Evolutionary conservation across 2,113 vertebrate genomes (phyloP), one percentile per base, ranked within the genome.

Genomic region (Alouatta palliata): DNA sequence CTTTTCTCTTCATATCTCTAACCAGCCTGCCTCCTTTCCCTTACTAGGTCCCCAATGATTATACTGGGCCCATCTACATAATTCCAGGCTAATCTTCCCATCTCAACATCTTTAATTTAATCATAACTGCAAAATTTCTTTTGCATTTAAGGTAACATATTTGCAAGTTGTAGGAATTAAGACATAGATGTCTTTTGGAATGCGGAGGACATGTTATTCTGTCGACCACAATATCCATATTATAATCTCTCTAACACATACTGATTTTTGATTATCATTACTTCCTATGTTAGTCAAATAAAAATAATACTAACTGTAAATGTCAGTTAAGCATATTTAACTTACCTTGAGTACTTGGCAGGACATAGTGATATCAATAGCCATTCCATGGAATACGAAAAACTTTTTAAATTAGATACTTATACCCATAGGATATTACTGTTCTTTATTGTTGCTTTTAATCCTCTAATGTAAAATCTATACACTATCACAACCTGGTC

Each of bases 281-380:
- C 17, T 76, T 76, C 90, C 27, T 43, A 82, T 8, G 82, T 37
- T 9, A 68, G 37, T 81, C 43, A 54, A 70, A 71, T 61, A 37
- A 81, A 70, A 77, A 61, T 23, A 82, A 21, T 45, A 68, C 7
- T 90, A 58, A 86, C 7, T 70, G n/a, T 81, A 17, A 35, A 85
- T 61, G 14, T 76, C 90, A 90, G 47, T 76, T 66, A 93, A 81
- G 30, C 47, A 66, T 25, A n/a, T 77, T 94, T 54, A 97, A 54
- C 37, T 84, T 84, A 43, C 17, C 73, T 56, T 16, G 79, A 85
- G 64, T 27, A 56, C 66, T 86, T 56, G 25, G 16, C 54, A 88
- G 79, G 43, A 86, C 23, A n/a, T 45, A 76, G 32, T 37, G 37
- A 47, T 20, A 76, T 58, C 17, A 61, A 71, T 3, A 70, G 49